Base-by-base conservation (phyloP, 1,140 invertebrate species). In the Ephestia elutella region DNA sequence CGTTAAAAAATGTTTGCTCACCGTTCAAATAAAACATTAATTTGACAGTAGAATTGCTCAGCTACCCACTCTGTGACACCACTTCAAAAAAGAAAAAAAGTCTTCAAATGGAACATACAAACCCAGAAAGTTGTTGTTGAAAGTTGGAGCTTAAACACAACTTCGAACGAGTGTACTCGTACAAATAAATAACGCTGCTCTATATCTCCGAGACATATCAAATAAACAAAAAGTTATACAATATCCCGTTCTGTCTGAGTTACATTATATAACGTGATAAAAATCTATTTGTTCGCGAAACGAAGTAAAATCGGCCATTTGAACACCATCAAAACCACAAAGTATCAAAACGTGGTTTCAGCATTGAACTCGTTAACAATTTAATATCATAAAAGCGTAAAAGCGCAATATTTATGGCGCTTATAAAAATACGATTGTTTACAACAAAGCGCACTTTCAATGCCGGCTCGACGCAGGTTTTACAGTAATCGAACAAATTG, bases 381-480 rank as follows among this genome's bases (percentile, higher is more conserved):
- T 59, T 35, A 54, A 54, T 59, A 59, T 44, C 19, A 48, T 59
- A 59, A 54, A 51, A 59, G 17, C 20, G 57, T 59, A 54, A 59
- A 59, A 30, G 57, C 18, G 32, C 32, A 53, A 59, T 59, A 59
- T 59, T 59, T 59, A 58, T 53, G 56, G 56, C n/a, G 49, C 20
- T 20, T n/a, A 25, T 20, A 51, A 58, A 57, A 58, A 58, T 51
- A 49, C 49, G 57, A 58, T 51, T 58, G 30, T 53, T 57, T 10
- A 28, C 17, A 19, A 49, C 54, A 44, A 25, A 0, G 25, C 11
- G 20, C 7, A 48, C 51, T 54, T 59, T 59, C 38, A 13, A 0
- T 44, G 38, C 8, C 8, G 32, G 32, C 8, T 35, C 9, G 1
- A 9, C 32, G 32, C 13, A 35, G 32, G n/a, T 35, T 35, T 35